Evolutionary conservation across 2,113 vertebrate species (phyloP).

Genomic region (Lamprotornis superbus): DNA sequence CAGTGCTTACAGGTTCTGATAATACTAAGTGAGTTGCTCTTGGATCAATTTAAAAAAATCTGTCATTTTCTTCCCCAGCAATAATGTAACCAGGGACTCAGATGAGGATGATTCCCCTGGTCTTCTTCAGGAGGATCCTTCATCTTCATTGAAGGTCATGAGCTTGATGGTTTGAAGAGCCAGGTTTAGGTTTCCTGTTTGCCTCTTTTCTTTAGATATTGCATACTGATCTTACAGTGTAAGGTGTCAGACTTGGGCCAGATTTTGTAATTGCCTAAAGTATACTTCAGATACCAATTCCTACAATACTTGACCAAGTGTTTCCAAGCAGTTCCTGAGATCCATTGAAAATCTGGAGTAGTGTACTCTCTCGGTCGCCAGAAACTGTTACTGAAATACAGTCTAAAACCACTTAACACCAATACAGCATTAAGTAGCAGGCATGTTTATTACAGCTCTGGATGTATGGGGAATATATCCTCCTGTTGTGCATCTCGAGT

Average conservation of each 20-base stretch:
- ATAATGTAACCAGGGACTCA: neutral
- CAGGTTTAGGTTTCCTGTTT: neutral
- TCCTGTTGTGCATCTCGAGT: neutral
- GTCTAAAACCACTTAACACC: neutral
- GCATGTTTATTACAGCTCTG: neutral
- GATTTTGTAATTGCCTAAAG: neutral
- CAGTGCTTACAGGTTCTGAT: neutral
- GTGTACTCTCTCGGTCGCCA: rapidly evolving
- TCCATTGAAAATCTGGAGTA: neutral
- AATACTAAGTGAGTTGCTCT: neutral
- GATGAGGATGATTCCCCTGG: neutral
- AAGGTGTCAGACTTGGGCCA: no score
- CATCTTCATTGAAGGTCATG: neutral
- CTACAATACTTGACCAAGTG: neutral
- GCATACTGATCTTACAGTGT: neutral
- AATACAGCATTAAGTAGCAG: neutral
- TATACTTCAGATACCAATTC: neutral
- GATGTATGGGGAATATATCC: neutral
- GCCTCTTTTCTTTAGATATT: neutral
- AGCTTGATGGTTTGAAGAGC: neutral
- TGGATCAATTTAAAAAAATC: neutral
- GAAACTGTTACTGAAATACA: neutral
- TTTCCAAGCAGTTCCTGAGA: neutral
- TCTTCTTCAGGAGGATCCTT: neutral
- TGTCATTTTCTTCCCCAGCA: neutral